phyloP scores from a whole-genome alignment of 1,140 invertebrate species.

The Nixonia krombeini region DNA sequence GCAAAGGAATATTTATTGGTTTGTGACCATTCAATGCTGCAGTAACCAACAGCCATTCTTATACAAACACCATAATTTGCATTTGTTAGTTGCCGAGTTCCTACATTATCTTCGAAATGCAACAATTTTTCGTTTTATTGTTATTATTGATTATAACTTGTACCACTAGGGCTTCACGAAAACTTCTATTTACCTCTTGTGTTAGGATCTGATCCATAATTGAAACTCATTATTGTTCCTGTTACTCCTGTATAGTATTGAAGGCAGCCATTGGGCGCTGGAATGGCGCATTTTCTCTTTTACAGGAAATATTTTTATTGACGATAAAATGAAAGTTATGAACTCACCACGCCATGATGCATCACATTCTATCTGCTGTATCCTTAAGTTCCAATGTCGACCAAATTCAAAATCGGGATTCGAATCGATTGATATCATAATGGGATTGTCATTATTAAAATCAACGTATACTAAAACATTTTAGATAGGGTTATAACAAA shows the following conservation, averaged over 20 bases:
- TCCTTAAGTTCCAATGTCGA: slow-evolving; percentile 83
- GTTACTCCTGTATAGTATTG: slow-evolving; percentile 80
- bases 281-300: slow-evolving; percentile 30
- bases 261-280: slow-evolving; percentile 84
- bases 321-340: no score
- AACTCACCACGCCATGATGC: slow-evolving; percentile 75
- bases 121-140: slow-evolving; percentile 3
- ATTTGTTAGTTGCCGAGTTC: slow-evolving; percentile 81
- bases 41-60: slow-evolving; percentile 77
- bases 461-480: slow-evolving; percentile 78
- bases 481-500: no score
- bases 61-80: slow-evolving; percentile 84
- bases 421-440: slow-evolving; percentile 79
- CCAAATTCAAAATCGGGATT: slow-evolving; percentile 74
- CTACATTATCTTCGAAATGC: slow-evolving; percentile 66
- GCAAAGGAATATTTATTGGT: slow-evolving; percentile 77
- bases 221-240: slow-evolving; percentile 83
- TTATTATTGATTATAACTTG: no score
- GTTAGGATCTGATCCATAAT: slow-evolving; percentile 78
- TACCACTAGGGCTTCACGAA: no score
- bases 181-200: slow-evolving; percentile 55
- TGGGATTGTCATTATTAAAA: slow-evolving; percentile 78
- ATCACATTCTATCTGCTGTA: slow-evolving; percentile 82
- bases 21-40: slow-evolving; percentile 77
- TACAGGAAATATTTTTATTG: not conserved